Percentiles rank a stretch among this genome's conserved stretches.
Evolutionary conservation across 2,113 vertebrate species (phyloP).

Genomic region (Oncorhynchus nerka): DNA sequence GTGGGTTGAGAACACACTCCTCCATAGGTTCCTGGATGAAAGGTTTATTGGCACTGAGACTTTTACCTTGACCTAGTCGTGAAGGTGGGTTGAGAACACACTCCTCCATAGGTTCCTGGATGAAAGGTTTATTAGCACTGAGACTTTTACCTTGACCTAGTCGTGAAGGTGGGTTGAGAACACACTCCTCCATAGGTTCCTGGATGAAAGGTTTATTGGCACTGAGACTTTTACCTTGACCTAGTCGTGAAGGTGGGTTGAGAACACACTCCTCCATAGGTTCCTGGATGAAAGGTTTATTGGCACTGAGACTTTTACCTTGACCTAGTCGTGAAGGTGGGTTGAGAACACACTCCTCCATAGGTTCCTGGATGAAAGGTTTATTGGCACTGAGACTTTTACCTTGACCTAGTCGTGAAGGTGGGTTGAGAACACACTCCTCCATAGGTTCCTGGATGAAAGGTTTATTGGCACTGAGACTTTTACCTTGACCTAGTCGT

Average conservation of each 20-base stretch:
- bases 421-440: background rate
- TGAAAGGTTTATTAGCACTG: conserved; percentile 69
- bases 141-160: conserved; percentile 5
- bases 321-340: conserved; percentile 6
- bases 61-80: conserved; percentile 3
- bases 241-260: conserved; percentile 5
- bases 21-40: conserved; percentile 36
- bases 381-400: conserved; percentile 47
- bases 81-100: conserved; percentile 9
- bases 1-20: background rate
- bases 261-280: background rate
- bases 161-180: conserved; percentile 10
- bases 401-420: conserved; percentile 7
- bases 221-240: conserved; percentile 23
- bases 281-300: conserved; percentile 70
- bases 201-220: conserved; percentile 70
- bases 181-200: background rate
- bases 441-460: conserved; percentile 36
- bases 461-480: conserved; percentile 61
- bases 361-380: conserved; percentile 61
- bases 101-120: background rate
- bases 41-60: conserved; percentile 61
- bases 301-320: conserved; percentile 27
- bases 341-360: background rate
- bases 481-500: conserved; percentile 3